Evolutionary conservation across 1,140 invertebrate species (phyloP), one percentile per base, ranked within the genome.

Genomic region (Acromyrmex heyeri): DNA sequence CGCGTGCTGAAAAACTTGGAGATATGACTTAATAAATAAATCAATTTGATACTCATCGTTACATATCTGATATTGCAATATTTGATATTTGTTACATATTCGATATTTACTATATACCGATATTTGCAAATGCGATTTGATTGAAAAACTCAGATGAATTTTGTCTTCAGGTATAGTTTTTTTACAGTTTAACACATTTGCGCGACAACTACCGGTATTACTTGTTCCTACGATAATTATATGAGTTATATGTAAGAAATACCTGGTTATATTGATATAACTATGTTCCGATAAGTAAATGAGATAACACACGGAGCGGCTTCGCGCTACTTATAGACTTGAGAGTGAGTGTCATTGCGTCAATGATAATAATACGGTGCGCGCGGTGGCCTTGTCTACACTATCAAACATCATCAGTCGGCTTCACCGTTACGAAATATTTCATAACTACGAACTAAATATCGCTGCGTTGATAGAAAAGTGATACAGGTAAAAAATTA

Each of bases 291-390:
- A 24, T 69, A 21, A 38, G 21, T 24, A 48, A 50, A 44, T 69
- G 38, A 69, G 38, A n/a, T 8, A 24, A 65, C 18, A 24, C 18
- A 24, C 18, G 21, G 2, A 48, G 14, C 65, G 38, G 38, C 12
- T 69, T 44, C 6, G 21, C 21, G n/a, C n/a, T 48, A 69, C 38
- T 34, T 50, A 21, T 69, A 44, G 38, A 21, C 38, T 24, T 34
- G 65, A 50, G 12, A 48, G 8, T 69, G 38, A 50, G 12, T 69
- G 8, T 69, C 18, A 34, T 21, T 14, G 38, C 21, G 38, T 69
- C n/a, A 48, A 69, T 69, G 65, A 69, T 69, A 50, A 69, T 69
- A 69, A 48, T 14, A 69, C 21, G 21, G 14, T 7, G 21, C 10
- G 14, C 14, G 48, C 14, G 38, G 21, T 21, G 21, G 14, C 12